These are phyloP conservation scores for Chamaea fasciata DNA, from an alignment of 2,113 vertebrate species.

Conservation along the genomic window DNA sequence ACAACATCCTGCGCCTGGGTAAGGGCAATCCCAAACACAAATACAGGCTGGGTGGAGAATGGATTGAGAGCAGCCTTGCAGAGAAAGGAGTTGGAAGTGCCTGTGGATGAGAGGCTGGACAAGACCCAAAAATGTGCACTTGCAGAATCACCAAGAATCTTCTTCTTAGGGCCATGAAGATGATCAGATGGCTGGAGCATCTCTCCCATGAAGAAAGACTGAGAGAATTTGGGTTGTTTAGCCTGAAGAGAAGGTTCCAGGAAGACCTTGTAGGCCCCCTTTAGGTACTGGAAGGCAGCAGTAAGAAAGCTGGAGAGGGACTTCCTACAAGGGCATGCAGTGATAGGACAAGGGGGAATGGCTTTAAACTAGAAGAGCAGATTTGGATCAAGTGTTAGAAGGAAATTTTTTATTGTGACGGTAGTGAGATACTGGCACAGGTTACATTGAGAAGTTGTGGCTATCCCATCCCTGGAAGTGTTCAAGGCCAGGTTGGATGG, in stretches of 20 bases:
- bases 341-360: background rate
- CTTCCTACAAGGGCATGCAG: background rate
- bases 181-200: background rate
- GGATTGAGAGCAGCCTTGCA: background rate
- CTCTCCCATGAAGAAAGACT: background rate
- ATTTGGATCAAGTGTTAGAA: background rate
- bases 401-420: background rate
- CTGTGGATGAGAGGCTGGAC: background rate
- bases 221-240: background rate
- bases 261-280: background rate
- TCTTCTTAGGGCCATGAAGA: background rate
- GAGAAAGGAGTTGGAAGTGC: background rate
- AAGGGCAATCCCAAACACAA: background rate
- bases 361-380: background rate
- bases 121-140: background rate
- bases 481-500: background rate
- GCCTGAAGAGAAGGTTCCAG: background rate
- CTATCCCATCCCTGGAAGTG: background rate
- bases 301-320: background rate
- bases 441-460: background rate
- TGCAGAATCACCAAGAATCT: background rate
- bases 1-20: rapidly evolving
- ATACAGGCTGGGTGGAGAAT: background rate
- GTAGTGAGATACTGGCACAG: background rate
- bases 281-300: background rate